These are phyloP conservation scores for Neoaliturus tenellus DNA, from an alignment of 2,888 invertebrate species.

Conservation along the genomic window DNA sequence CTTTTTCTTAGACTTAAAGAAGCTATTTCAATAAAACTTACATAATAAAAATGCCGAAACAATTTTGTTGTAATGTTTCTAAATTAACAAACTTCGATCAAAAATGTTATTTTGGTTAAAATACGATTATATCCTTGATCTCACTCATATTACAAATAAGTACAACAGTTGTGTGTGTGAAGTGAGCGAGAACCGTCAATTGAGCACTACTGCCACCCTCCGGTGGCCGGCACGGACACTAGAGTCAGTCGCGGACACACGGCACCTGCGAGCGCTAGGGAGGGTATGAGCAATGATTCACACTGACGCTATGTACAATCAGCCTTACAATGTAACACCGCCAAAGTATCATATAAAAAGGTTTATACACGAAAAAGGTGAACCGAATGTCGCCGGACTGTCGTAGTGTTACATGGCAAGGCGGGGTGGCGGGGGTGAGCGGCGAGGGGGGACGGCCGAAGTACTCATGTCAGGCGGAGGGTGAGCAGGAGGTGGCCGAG, in stretches of 20 bases:
- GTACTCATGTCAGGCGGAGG: conserved; percentile 66
- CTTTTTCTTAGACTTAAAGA: no score
- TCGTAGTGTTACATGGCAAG: not conserved
- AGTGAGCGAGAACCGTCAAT: conserved; percentile 7
- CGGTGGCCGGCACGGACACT: not conserved
- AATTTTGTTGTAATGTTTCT: no score
- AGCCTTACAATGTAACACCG: conserved; percentile 23
- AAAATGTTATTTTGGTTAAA: no score
- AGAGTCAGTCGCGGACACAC: not conserved
- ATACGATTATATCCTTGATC: not conserved
- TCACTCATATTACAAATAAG: no score
- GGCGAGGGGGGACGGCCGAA: not conserved
- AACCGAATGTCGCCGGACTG: not conserved
- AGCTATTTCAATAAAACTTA: no score
- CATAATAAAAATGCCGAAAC: no score
- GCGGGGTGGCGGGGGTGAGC: conserved; percentile 1
- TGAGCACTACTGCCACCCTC: not conserved
- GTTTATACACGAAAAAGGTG: not conserved
- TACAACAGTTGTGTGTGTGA: no score
- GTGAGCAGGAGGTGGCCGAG: conserved; percentile 71
- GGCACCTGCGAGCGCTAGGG: not conserved
- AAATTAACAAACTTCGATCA: no score
- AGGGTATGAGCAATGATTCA: conserved; percentile 47
- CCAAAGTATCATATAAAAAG: not conserved
- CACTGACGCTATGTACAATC: conserved; percentile 46